Base-by-base conservation (phyloP, 2,888 invertebrate genomes). In the Lithophane socia region DNA sequence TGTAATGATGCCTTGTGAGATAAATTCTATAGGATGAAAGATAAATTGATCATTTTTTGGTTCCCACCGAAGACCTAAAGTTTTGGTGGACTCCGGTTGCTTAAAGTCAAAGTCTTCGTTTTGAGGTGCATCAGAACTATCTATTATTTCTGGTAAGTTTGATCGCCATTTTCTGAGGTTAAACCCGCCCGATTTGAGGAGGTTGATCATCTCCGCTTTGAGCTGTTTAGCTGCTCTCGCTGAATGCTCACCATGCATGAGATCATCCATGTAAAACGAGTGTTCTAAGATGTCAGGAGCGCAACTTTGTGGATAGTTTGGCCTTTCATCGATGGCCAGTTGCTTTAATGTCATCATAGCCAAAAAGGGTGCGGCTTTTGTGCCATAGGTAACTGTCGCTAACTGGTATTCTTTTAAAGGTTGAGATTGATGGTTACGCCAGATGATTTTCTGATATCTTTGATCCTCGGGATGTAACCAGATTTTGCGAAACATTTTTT, bases 1-100 rank as follows among this genome's bases (percentile, higher is more conserved):
- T 52, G 52, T 18, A 52, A 52, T 7, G 52, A 52, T 18, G 10
- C 37, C 24, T 47, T 52, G 67, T 7, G 64, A 29, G 10, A 10
- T 47, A 12, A 67, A 49, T 67, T 61, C 70, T 49, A 70, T 54
- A 13, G 54, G 37, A 54, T 67, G 52, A 58, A 87, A 86, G 29
- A 37, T 73, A 49, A 86, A 79, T 16, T 70, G 52, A 47, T 86
- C 82, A 13, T 13, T 12, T 16, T 56, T 65, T 12, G 82, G 72
- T 54, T 84, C 74, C 86, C 86, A 82, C 13, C 76, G 29, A 8
- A 86, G 75, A 5, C 85, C 82, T 21, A 81, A 58, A 18, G 79
- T 79, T 75, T 79, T 82, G 16, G 77, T 66, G 18, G 73, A 61
- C 29, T 77, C 67, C 44, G 47, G 24, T 47, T 72, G 58, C 65